Conservation (phyloP, 1,140 invertebrate species). For the Coelopa frigida region DNA sequence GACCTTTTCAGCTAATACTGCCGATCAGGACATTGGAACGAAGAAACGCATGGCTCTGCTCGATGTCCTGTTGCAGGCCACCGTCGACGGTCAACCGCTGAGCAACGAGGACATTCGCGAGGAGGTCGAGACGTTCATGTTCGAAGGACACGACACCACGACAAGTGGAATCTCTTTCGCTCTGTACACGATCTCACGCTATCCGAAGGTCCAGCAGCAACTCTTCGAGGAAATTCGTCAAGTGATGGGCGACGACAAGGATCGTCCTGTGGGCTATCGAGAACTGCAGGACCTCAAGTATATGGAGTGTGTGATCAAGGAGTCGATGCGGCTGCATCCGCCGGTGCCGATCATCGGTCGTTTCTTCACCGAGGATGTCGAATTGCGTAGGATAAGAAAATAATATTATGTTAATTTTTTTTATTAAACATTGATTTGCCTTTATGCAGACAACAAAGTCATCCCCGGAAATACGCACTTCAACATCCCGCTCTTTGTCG, state of each 20-base stretch:
- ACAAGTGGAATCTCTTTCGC: conserved; percentile 51
- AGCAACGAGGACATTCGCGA: conserved; percentile 59
- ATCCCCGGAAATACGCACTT: conserved; percentile 44
- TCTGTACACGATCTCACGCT: conserved; percentile 49
- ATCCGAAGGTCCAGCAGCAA: conserved; percentile 53
- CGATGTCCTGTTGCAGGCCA: conserved; percentile 62
- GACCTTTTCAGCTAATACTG: no score
- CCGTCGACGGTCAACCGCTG: conserved; percentile 50
- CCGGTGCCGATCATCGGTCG: conserved; percentile 61
- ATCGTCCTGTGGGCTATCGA: conserved; percentile 10
- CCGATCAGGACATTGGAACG: conserved; percentile 43
- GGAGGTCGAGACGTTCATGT: conserved; percentile 71
- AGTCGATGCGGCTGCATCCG: conserved; percentile 55
- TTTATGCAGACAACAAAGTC: conserved; percentile 23
- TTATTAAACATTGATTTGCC: conserved; percentile 24
- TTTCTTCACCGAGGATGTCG: conserved; percentile 47
- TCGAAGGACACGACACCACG: conserved; percentile 69
- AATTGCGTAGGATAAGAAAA: conserved; percentile 29
- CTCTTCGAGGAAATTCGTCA: conserved; percentile 52
- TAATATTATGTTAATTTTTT: background rate
- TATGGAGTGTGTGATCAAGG: conserved; percentile 56
- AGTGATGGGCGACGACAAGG: conserved; percentile 45
- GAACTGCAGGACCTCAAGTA: conserved; percentile 21
- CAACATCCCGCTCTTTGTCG: conserved; percentile 40
- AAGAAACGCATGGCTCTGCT: conserved; percentile 64